A percentile compares a stretch with the other conserved stretches of the same genome.
Conservation (phyloP, 2,797 vertebrate species). For the Myioborus miniatus region DNA sequence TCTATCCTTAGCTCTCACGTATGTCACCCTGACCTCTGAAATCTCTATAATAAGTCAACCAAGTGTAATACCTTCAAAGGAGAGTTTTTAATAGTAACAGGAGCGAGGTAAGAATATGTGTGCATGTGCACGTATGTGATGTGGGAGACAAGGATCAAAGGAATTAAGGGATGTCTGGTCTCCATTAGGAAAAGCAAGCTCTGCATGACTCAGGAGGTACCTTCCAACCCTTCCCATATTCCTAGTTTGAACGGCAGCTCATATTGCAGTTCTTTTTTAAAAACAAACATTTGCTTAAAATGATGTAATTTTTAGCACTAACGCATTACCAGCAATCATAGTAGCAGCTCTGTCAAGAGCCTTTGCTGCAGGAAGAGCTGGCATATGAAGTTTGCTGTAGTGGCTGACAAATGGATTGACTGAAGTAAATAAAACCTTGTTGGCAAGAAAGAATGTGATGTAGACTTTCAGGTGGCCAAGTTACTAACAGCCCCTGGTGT, state of each 20-base stretch:
- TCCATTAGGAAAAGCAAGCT: background rate
- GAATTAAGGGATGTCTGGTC: background rate
- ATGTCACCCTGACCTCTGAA: background rate
- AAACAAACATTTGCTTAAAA: background rate
- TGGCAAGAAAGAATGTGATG: background rate
- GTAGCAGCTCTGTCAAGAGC: background rate
- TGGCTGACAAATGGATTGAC: background rate
- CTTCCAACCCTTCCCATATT: background rate
- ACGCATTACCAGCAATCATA: background rate
- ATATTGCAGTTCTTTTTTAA: background rate
- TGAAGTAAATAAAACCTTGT: background rate
- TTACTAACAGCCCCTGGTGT: background rate
- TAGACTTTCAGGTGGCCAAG: background rate
- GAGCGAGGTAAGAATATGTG: background rate
- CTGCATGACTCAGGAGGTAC: background rate
- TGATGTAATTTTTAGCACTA: background rate
- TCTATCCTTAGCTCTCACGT: slow-evolving; percentile 1
- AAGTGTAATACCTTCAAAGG: background rate
- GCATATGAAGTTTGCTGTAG: background rate
- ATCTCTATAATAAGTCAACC: background rate
- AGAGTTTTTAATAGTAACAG: background rate
- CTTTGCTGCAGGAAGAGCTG: background rate
- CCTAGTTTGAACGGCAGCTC: background rate
- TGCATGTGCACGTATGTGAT: background rate
- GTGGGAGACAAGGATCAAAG: background rate